Percentiles rank a stretch among this genome's conserved stretches.
Evolutionary conservation across 2,113 vertebrate genomes (phyloP).

Genomic region (Macquaria ambigua): DNA sequence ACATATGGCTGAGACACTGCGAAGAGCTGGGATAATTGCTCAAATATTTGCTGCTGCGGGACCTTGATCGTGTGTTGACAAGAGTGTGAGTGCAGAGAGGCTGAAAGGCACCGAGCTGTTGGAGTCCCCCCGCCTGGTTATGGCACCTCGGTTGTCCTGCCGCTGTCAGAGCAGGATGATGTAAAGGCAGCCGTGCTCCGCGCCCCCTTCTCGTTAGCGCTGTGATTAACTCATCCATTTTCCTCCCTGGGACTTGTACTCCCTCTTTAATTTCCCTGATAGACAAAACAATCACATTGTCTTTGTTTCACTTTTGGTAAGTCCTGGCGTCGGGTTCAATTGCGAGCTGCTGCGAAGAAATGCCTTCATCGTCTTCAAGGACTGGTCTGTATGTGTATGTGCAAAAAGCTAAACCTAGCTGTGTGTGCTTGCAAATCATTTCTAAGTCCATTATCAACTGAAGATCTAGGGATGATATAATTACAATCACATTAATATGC

Average conservation of each 20-base stretch:
- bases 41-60: slow-evolving; percentile 49
- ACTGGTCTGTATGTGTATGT: background rate
- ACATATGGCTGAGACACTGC: slow-evolving; percentile 1
- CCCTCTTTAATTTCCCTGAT: slow-evolving; percentile 62
- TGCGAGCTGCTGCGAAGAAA: slow-evolving; percentile 23
- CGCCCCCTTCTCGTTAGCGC: slow-evolving; percentile 59
- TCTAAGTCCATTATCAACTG: background rate
- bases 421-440: background rate
- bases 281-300: slow-evolving; percentile 58
- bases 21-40: slow-evolving; percentile 47
- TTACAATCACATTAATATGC: background rate
- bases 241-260: slow-evolving; percentile 54
- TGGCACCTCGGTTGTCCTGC: slow-evolving; percentile 54
- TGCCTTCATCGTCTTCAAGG: background rate
- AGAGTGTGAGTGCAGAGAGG: slow-evolving; percentile 16
- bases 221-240: slow-evolving; percentile 75
- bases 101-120: slow-evolving; percentile 52
- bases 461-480: background rate
- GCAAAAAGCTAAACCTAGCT: background rate
- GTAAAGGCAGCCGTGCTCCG: slow-evolving; percentile 47
- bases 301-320: slow-evolving; percentile 37
- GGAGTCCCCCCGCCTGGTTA: slow-evolving; percentile 46
- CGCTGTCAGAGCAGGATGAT: slow-evolving; percentile 68
- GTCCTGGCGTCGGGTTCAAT: slow-evolving; percentile 36
- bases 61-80: slow-evolving; percentile 57